Evolutionary conservation across 1,140 invertebrate genomes (phyloP).

Genomic region (Lucilia cuprina): DNA sequence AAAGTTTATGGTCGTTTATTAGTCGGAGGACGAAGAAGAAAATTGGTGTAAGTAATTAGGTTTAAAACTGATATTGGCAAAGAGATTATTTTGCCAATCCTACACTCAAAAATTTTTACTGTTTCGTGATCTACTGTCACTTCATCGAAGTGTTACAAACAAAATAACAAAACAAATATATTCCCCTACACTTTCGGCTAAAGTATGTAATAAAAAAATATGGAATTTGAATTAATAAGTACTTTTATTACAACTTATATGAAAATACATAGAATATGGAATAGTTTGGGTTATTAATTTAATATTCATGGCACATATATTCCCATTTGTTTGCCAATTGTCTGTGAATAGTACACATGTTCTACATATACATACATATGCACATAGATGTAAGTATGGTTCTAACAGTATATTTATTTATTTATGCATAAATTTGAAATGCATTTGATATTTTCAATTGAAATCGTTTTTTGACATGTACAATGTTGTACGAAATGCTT

Average conservation of each 20-base stretch:
- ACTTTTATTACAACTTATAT: too few species aligned
- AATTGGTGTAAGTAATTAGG: too few species aligned
- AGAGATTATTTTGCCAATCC: too few species aligned
- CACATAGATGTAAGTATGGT: background rate
- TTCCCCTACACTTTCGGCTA: too few species aligned
- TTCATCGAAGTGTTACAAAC: too few species aligned
- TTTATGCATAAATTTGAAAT: background rate
- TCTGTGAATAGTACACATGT: background rate
- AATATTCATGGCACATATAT: background rate
- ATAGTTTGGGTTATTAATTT: background rate
- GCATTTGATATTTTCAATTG: background rate
- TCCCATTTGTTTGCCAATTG: background rate
- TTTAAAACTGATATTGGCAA: too few species aligned
- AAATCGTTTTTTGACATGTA: background rate
- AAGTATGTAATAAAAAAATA: background rate
- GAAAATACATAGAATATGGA: background rate
- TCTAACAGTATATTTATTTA: background rate
- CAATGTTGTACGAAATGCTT: background rate
- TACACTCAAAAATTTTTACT: too few species aligned
- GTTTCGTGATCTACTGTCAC: too few species aligned
- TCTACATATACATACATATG: background rate
- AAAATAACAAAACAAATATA: too few species aligned
- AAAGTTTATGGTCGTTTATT: too few species aligned
- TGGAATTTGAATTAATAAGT: background rate
- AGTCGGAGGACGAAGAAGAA: too few species aligned